phyloP scores from a whole-genome alignment of 1,140 invertebrate genomes.

The Tetramorium parvispinum region DNA sequence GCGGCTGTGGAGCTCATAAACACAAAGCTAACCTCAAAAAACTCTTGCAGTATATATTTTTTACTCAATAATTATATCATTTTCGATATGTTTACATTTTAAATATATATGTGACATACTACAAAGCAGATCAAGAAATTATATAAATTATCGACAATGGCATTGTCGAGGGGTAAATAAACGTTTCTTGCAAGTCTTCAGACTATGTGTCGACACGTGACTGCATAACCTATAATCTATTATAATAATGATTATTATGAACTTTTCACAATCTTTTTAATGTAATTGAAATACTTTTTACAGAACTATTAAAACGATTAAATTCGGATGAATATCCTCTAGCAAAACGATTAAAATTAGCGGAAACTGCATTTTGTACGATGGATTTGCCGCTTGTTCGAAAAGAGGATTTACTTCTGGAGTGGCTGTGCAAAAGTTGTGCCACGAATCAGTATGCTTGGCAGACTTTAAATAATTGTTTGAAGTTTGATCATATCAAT shows the following conservation, averaged over 20 bases:
- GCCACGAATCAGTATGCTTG: constrained; percentile 52
- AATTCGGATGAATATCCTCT: constrained; percentile 70
- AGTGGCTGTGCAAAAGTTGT: constrained; percentile 72
- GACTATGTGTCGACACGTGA: background rate
- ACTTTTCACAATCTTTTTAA: background rate
- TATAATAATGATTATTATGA: background rate
- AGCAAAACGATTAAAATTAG: constrained; percentile 80
- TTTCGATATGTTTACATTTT: background rate
- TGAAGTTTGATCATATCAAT: constrained; percentile 61
- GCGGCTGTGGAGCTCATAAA: no score
- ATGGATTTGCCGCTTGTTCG: constrained; percentile 69
- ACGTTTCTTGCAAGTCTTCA: background rate
- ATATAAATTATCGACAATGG: constrained; percentile 37
- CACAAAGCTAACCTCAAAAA: background rate
- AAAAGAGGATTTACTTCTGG: constrained; percentile 75
- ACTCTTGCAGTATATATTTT: background rate
- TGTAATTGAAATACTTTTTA: constrained; percentile 12
- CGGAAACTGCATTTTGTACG: constrained; percentile 76
- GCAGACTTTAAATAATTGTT: constrained; percentile 72
- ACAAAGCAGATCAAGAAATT: background rate
- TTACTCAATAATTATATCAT: background rate
- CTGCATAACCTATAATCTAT: background rate
- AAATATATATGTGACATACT: background rate
- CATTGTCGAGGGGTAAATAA: constrained; percentile 68
- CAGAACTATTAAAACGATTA: constrained; percentile 71